Evolutionary conservation across 2,113 vertebrate species (phyloP).

Genomic region (Cyphomyrus discorhynchus): DNA sequence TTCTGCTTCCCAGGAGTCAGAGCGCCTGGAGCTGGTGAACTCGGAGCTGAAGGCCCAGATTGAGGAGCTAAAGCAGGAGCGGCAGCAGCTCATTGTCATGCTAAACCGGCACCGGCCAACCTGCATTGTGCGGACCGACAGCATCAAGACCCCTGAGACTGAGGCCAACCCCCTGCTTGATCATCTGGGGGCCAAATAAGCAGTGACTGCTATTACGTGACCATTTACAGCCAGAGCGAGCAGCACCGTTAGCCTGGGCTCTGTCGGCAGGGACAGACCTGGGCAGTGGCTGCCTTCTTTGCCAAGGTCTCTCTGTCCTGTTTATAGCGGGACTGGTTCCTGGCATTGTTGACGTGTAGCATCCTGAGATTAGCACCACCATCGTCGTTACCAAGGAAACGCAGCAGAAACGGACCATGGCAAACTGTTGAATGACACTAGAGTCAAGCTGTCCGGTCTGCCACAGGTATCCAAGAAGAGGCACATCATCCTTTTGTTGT

Average conservation of each 20-base stretch:
- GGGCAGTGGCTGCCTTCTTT: slow-evolving; percentile 1
- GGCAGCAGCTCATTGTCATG: slow-evolving; percentile 90
- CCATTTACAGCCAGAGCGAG: background rate
- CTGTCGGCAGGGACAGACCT: slow-evolving; percentile 25
- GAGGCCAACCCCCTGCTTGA: slow-evolving; percentile 80
- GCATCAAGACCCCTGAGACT: slow-evolving; percentile 77
- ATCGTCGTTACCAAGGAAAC: background rate
- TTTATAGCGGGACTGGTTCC: slow-evolving; percentile 25
- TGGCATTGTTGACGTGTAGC: background rate
- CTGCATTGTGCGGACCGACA: slow-evolving; percentile 90
- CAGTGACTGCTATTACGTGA: background rate
- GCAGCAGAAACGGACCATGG: background rate
- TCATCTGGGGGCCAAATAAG: slow-evolving; percentile 73
- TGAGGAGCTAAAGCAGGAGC: slow-evolving; percentile 85
- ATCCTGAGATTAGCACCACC: background rate
- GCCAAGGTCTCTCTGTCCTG: background rate
- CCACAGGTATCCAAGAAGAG: background rate
- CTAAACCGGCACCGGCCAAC: slow-evolving; percentile 88
- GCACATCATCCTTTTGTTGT: slow-evolving; percentile 17
- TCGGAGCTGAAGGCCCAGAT: slow-evolving; percentile 90
- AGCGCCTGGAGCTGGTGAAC: slow-evolving; percentile 89
- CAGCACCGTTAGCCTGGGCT: background rate
- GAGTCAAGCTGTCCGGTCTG: background rate
- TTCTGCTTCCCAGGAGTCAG: slow-evolving; percentile 70
- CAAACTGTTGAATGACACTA: slow-evolving; percentile 4